Conservation (phyloP, 1,140 invertebrate genomes). For the Periplaneta americana region DNA sequence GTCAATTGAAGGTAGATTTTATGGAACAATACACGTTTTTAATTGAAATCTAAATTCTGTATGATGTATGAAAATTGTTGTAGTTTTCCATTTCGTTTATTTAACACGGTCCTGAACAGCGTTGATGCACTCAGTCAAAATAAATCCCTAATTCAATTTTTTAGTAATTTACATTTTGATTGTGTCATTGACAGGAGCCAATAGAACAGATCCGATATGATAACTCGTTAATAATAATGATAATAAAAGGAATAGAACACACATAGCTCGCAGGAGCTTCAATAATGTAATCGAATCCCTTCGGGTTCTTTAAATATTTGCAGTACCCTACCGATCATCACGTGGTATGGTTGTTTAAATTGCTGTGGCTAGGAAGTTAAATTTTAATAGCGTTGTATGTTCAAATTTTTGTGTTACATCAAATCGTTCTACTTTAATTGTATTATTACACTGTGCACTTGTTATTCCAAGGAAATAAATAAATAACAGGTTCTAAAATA, state of each 20-base stretch:
- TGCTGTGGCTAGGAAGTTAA: background rate
- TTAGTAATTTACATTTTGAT: background rate
- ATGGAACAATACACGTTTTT: too few relatives aligned
- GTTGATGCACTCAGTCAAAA: background rate
- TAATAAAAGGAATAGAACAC: too few relatives aligned
- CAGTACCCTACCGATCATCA: background rate
- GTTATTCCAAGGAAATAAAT: too few relatives aligned
- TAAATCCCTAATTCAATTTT: background rate
- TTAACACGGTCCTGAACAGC: background rate
- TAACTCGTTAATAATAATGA: background rate
- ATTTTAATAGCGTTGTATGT: background rate
- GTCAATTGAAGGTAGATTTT: too few relatives aligned
- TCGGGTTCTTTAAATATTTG: background rate
- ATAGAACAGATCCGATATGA: background rate
- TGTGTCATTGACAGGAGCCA: background rate
- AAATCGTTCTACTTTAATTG: too few relatives aligned
- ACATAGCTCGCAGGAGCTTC: too few relatives aligned
- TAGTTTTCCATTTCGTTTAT: background rate
- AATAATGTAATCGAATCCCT: background rate
- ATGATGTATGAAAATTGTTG: background rate
- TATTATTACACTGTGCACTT: too few relatives aligned
- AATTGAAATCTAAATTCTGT: background rate
- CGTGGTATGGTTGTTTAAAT: background rate
- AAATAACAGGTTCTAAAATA: too few relatives aligned
- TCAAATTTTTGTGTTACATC: too few relatives aligned